Conservation (phyloP, 2,888 invertebrate genomes). For the Sympetrum striolatum region DNA sequence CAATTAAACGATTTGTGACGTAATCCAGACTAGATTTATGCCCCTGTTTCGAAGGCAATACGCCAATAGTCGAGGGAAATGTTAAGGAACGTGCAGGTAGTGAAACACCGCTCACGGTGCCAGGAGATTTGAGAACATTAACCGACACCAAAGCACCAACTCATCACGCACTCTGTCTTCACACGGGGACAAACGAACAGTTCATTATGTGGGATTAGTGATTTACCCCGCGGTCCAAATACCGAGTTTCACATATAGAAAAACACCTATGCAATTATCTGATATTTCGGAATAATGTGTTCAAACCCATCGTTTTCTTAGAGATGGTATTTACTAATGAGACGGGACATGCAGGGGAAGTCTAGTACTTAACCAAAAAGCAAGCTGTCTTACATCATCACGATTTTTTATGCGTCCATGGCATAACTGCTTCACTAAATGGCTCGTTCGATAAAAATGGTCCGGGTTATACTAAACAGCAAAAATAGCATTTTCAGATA, state of each 20-base stretch:
- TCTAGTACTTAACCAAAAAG: not conserved
- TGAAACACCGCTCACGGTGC: not conserved
- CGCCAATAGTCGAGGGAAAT: not conserved
- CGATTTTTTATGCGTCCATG: not conserved
- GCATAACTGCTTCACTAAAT: not conserved
- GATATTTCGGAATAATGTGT: not conserved
- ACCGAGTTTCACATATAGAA: not conserved
- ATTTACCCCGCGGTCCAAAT: not conserved
- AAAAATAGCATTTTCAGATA: not conserved
- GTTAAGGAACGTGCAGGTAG: not conserved
- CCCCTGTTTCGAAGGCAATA: not conserved
- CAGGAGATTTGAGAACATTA: not conserved
- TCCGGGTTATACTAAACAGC: not conserved
- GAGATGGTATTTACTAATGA: not conserved
- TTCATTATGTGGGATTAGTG: not conserved
- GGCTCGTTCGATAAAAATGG: not conserved
- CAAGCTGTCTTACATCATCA: not conserved
- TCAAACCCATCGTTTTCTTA: not conserved
- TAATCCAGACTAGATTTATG: not conserved
- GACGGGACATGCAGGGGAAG: not conserved
- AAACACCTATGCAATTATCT: not conserved
- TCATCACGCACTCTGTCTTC: not conserved
- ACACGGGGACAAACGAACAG: not conserved
- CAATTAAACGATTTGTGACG: not conserved
- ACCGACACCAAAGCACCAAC: not conserved